Percentiles rank a stretch among this genome's conserved stretches.
Conservation (phyloP, 2,888 invertebrate genomes). For the Cerastis leucographa region DNA sequence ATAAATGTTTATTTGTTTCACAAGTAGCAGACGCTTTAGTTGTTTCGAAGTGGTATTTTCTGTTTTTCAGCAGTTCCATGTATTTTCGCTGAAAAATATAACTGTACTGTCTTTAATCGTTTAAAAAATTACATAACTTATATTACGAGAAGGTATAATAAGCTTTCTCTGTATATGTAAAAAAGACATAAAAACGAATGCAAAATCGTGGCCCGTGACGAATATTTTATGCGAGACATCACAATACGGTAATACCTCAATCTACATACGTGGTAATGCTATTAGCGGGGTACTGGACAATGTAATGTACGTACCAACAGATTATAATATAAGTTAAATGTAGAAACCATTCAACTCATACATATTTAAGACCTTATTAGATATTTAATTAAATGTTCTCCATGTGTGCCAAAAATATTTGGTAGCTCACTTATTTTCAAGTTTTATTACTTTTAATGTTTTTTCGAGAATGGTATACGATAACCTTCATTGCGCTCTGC, state of each 20-base stretch:
- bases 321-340: constrained; percentile 32
- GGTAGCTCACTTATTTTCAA: not conserved
- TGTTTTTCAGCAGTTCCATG: not conserved
- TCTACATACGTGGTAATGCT: constrained; percentile 53
- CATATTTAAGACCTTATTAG: constrained; percentile 39
- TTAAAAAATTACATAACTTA: constrained; percentile 74
- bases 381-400: not conserved
- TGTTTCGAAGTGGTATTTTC: not conserved
- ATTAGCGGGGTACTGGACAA: constrained; percentile 50
- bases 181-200: constrained; percentile 78
- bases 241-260: constrained; percentile 67
- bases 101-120: constrained; percentile 10
- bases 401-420: not conserved
- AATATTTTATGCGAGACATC: constrained; percentile 78
- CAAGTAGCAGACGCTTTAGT: not conserved
- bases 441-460: not conserved
- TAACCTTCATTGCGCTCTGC: constrained; percentile 19
- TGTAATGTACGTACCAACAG: constrained; percentile 46
- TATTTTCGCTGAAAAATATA: not conserved
- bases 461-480: not conserved
- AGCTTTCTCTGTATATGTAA: constrained; percentile 84
- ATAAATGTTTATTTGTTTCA: not conserved
- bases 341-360: constrained; percentile 32
- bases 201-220: constrained; percentile 82
- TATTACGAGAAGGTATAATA: constrained; percentile 75